Evolutionary conservation across 2,888 invertebrate species (phyloP), one percentile per base, ranked within the genome.

Genomic region (Auanema freiburgensis): DNA sequence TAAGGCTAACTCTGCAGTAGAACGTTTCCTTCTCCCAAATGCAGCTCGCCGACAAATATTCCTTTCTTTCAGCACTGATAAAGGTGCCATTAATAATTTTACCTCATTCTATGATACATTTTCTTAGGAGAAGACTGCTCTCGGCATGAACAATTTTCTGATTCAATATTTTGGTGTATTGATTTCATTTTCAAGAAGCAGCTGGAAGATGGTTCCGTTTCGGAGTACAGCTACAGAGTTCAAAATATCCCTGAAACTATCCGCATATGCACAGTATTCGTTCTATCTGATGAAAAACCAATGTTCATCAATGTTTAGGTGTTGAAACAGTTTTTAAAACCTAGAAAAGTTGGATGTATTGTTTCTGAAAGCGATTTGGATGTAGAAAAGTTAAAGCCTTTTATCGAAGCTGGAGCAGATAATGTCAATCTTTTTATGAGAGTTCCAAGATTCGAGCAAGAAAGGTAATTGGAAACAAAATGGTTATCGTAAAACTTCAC

Each of bases 71-170:
- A 63, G 63, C 0, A 55, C 59, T 40, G 63, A 58, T 4, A 57
- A 46, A 21, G 21, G 55, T 55, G 25, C 6, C 4, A 18, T 21
- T 5, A 8, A 23, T 12, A 5, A 6, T 3, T 21, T 4, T 23
- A 21, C 24, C 16, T 50, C 18, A 10, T 50, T 50, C 18, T n/a
- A n/a, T n/a, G n/a, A 16, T 61, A 25, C 41, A 23, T 56, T 57
- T 11, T 41, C 42, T n/a, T 25, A 76, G 73, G 58, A 41, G 64
- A 65, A 8, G 76, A 65, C 25, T 53, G 54, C 21, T 72, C 78
- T 25, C 69, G 77, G 11, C 77, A 80, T 59, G 81, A 81, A 51
- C 75, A 76, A 24, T 78, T 79, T 63, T 80, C 81, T 2, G 81
- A 81, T 55, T 79, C 77, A 3, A 67, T 81, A 14, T 79, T 80